Conservation (phyloP, 2,888 invertebrate genomes). For the Andrena bicolor region DNA sequence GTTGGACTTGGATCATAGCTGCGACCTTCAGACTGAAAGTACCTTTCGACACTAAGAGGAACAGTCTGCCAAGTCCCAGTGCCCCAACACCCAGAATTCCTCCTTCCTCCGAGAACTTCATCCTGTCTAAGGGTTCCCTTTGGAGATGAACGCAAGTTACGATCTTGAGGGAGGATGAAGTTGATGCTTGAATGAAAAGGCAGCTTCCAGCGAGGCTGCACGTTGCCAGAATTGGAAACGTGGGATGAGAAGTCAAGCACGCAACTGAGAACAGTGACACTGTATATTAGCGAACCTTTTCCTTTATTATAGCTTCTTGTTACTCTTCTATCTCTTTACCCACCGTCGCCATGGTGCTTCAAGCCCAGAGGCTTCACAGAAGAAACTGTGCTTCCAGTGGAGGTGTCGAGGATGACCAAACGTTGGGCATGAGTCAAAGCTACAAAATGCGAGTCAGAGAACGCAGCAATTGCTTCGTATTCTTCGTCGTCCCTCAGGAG, state of each 20-base stretch:
- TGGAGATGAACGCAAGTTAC: conserved; percentile 69
- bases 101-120: conserved; percentile 75
- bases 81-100: conserved; percentile 65
- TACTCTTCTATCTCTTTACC: neutral
- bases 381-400: conserved; percentile 55
- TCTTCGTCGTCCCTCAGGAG: conserved; percentile 57
- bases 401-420: conserved; percentile 68
- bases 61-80: conserved; percentile 63
- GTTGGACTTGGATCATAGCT: neutral
- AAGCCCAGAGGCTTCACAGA: conserved; percentile 23
- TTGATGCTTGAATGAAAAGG: conserved; percentile 61
- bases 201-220: conserved; percentile 70
- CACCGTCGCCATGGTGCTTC: conserved; percentile 74
- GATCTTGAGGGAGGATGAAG: conserved; percentile 51
- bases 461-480: conserved; percentile 59
- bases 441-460: conserved; percentile 30
- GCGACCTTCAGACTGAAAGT: neutral
- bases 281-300: neutral
- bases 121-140: conserved; percentile 65
- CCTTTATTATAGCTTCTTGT: neutral
- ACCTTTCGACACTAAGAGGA: conserved; percentile 54
- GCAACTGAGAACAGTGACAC: conserved; percentile 1
- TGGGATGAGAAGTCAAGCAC: conserved; percentile 20
- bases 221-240: conserved; percentile 16
- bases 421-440: conserved; percentile 65